These are phyloP conservation scores for Capreolus pygargus DNA, from an alignment of 2,113 vertebrate genomes.

Conservation along the genomic window DNA sequence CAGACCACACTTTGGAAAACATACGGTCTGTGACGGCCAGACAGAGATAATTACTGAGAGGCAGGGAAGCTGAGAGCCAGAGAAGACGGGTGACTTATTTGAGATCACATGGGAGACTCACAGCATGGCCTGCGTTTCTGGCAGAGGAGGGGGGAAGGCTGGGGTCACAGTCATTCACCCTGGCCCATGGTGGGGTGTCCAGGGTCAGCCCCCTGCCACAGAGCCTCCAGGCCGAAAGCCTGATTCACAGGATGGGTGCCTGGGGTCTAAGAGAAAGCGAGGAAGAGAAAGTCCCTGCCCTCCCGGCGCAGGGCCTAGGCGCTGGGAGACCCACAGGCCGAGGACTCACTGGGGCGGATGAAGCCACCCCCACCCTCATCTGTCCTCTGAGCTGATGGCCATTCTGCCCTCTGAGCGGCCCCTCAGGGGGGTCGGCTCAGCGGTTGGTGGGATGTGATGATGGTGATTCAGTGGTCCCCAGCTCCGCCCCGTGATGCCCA, in stretches of 20 bases:
- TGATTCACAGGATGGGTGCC: rapidly evolving
- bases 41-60: not conserved
- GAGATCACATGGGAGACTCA: not conserved
- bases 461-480: not conserved
- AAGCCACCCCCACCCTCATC: not conserved
- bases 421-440: not conserved
- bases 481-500: rapidly evolving
- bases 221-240: not conserved
- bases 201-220: rapidly evolving
- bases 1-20: not conserved
- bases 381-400: not conserved
- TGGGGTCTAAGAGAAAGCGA: not conserved
- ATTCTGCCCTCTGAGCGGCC: constrained; percentile 45
- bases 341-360: not conserved
- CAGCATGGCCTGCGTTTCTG: rapidly evolving
- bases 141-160: not conserved
- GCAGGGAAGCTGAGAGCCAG: not conserved
- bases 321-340: not conserved
- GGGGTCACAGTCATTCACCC: not conserved
- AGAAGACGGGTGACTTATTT: not conserved
- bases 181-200: too few species aligned
- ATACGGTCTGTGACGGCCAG: rapidly evolving
- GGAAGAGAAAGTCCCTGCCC: not conserved
- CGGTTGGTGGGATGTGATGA: not conserved
- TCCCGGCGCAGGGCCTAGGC: not conserved